A percentile compares a stretch with the other conserved stretches of the same genome.
These are phyloP conservation scores for Pristionchus pacificus DNA, from an alignment of 1,140 invertebrate species.

Conservation along the genomic window DNA sequence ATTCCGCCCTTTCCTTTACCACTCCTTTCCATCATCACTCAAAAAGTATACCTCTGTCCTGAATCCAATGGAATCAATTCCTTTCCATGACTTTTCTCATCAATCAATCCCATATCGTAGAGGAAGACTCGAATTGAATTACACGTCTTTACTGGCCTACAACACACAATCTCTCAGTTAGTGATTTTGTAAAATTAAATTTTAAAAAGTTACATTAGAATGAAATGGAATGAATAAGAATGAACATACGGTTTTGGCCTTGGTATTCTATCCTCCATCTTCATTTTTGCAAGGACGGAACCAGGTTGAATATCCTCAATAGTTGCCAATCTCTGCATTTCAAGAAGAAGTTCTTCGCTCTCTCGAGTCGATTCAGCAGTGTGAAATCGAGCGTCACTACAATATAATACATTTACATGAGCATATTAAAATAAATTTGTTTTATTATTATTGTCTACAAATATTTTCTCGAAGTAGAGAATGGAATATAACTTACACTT, in stretches of 20 bases:
- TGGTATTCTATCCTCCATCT: slow-evolving; percentile 31
- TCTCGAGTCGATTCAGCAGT: slow-evolving; percentile 56
- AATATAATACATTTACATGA: too few relatives aligned
- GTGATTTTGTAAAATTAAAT: background rate
- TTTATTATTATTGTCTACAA: too few relatives aligned
- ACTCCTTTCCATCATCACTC: slow-evolving; percentile 8
- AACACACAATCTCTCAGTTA: slow-evolving; percentile 20
- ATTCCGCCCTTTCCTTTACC: background rate
- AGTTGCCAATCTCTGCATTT: too few relatives aligned
- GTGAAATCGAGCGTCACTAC: too few relatives aligned
- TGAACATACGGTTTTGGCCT: background rate
- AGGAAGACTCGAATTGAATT: slow-evolving; percentile 51
- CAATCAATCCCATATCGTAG: slow-evolving; percentile 52
- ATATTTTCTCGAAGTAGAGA: slow-evolving; percentile 27
- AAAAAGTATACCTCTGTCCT: slow-evolving; percentile 18
- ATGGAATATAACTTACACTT: slow-evolving; percentile 67
- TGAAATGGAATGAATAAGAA: too few relatives aligned
- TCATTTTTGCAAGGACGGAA: slow-evolving; percentile 37
- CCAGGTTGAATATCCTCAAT: slow-evolving; percentile 30
- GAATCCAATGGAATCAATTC: slow-evolving; percentile 41
- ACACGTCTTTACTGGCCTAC: slow-evolving; percentile 40
- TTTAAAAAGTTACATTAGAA: background rate
- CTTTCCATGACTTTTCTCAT: slow-evolving; percentile 38
- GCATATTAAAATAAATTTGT: too few relatives aligned
- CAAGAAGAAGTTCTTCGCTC: slow-evolving; percentile 47